phyloP scores from a whole-genome alignment of 2,888 invertebrate species.

The Scaptomyza tumidula region DNA sequence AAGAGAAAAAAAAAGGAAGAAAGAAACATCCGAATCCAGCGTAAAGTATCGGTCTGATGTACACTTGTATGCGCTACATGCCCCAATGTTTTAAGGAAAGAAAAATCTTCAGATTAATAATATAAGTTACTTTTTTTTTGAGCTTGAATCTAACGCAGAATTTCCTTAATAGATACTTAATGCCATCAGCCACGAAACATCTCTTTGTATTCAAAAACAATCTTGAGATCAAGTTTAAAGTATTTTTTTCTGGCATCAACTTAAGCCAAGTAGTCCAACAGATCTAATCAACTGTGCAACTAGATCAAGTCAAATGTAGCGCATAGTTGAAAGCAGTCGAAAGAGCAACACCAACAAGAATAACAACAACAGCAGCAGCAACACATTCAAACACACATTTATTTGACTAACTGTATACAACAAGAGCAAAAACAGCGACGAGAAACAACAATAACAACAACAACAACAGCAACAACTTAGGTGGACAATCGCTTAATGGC shows the following conservation, averaged over 20 bases:
- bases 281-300: slow-evolving; percentile 19
- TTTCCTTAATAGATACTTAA: no score
- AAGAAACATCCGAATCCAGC: slow-evolving; percentile 1
- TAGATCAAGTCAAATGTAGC: slow-evolving; percentile 27
- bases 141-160: no score
- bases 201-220: neutral
- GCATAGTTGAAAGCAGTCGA: slow-evolving; percentile 24
- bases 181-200: no score
- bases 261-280: neutral
- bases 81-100: neutral
- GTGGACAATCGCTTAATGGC: slow-evolving; percentile 85
- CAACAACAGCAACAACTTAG: slow-evolving; percentile 46
- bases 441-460: slow-evolving; percentile 11
- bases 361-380: slow-evolving; percentile 28
- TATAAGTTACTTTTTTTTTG: no score
- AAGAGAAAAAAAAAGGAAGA: neutral
- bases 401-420: slow-evolving; percentile 60
- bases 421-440: slow-evolving; percentile 25
- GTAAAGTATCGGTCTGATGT: slow-evolving; percentile 14
- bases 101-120: no score
- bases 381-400: slow-evolving; percentile 53
- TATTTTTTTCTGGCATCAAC: neutral
- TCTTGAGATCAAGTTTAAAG: neutral
- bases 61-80: slow-evolving; percentile 30
- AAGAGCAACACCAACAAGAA: slow-evolving; percentile 17